These are phyloP conservation scores for Ptychadena robeensis DNA, from an alignment of 2,797 vertebrate species.

Conservation along the genomic window DNA sequence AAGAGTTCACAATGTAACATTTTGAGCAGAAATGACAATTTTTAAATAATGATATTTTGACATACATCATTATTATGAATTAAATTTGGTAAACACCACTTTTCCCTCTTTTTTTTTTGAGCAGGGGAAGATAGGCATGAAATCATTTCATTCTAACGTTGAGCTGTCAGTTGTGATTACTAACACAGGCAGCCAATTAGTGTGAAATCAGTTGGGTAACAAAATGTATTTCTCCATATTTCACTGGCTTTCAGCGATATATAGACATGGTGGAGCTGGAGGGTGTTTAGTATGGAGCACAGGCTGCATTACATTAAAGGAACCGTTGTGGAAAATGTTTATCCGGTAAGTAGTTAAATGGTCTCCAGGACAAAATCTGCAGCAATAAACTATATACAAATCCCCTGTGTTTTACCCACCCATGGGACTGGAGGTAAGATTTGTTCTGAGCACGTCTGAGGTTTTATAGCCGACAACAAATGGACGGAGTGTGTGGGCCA, in stretches of 20 bases:
- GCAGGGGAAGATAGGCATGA: not conserved
- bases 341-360: too few relatives aligned
- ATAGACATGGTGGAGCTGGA: not conserved
- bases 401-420: not conserved
- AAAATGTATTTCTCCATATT: not conserved
- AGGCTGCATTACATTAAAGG: not conserved
- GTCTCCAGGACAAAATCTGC: not conserved
- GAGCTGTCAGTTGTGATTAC: not conserved
- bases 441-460: not conserved
- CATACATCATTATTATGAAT: too few relatives aligned
- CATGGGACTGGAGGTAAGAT: not conserved
- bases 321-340: not conserved
- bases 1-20: too few relatives aligned
- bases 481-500: slow-evolving; percentile 5
- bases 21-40: too few relatives aligned
- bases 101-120: too few relatives aligned
- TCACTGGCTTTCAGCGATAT: not conserved
- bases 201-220: not conserved
- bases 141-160: not conserved
- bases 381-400: too few relatives aligned
- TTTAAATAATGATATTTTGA: too few relatives aligned
- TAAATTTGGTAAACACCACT: too few relatives aligned
- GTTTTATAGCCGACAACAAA: slow-evolving; percentile 8
- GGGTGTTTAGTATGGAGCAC: not conserved
- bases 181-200: not conserved